These are phyloP conservation scores for Syritta pipiens DNA, from an alignment of 2,888 invertebrate species.

Conservation along the genomic window DNA sequence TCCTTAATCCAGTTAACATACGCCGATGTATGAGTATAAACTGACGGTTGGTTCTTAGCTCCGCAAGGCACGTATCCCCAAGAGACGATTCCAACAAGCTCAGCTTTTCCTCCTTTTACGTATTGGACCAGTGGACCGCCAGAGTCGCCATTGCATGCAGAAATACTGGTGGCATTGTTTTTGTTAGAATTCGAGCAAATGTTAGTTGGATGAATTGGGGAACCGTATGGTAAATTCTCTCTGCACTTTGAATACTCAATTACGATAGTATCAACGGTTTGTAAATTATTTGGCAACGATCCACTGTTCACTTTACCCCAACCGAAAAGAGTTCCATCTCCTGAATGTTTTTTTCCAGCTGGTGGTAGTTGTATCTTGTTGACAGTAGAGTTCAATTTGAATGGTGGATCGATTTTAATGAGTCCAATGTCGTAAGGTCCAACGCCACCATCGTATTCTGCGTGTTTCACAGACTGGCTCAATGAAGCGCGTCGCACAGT, in stretches of 20 bases:
- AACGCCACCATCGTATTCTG: constrained; percentile 75
- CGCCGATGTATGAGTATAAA: constrained; percentile 79
- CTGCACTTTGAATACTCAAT: constrained; percentile 73
- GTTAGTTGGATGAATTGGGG: constrained; percentile 75
- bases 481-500: constrained; percentile 73
- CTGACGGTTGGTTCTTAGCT: constrained; percentile 76
- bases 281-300: constrained; percentile 71
- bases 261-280: constrained; percentile 74
- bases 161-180: constrained; percentile 73
- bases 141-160: constrained; percentile 80
- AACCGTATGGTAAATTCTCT: constrained; percentile 69
- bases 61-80: constrained; percentile 81
- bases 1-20: constrained; percentile 78
- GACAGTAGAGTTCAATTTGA: constrained; percentile 75
- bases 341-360: constrained; percentile 72
- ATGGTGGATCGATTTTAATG: constrained; percentile 75
- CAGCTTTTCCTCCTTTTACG: constrained; percentile 51
- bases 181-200: constrained; percentile 79
- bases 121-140: constrained; percentile 76
- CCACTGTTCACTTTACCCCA: constrained; percentile 79
- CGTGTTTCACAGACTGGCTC: constrained; percentile 75
- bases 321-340: constrained; percentile 77
- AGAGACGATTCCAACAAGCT: constrained; percentile 80
- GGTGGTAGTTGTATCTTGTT: constrained; percentile 77
- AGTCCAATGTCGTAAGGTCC: constrained; percentile 82